These are phyloP conservation scores for Heteromormyrus szaboi DNA, from an alignment of 2,797 vertebrate genomes.

Conservation along the genomic window DNA sequence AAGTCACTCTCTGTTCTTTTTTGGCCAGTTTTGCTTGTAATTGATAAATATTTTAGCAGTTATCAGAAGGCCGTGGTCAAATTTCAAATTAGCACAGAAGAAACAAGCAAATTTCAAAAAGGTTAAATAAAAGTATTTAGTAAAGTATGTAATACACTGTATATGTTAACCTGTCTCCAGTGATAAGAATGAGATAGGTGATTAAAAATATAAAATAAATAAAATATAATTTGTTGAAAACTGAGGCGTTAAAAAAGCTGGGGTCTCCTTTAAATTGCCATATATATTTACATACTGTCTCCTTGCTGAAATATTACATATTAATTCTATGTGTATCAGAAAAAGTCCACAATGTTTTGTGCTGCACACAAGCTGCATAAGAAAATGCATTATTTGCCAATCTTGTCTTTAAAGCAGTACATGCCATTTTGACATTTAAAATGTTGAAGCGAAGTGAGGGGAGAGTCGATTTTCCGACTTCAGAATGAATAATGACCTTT, in stretches of 20 bases:
- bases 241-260: not conserved
- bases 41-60: not conserved
- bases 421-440: conserved; percentile 9
- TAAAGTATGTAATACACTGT: not conserved
- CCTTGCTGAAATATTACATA: not conserved
- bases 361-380: not conserved
- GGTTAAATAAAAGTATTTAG: not conserved
- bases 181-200: not conserved
- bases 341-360: not conserved
- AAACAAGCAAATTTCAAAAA: not conserved
- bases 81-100: not conserved
- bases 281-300: not conserved
- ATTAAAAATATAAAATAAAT: not conserved
- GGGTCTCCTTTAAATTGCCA: not conserved
- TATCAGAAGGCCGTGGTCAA: not conserved
- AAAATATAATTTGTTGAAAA: not conserved
- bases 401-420: not conserved
- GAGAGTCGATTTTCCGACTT: not conserved
- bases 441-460: not conserved
- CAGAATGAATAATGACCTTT: conserved; percentile 15
- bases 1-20: not conserved
- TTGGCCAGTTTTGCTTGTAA: not conserved
- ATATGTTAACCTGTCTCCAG: not conserved
- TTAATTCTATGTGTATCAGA: not conserved
- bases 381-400: not conserved